Percentiles rank a stretch among this genome's conserved stretches.
These are phyloP conservation scores for Porites evermanni DNA, from an alignment of 92 coral and sea anemone species.

Conservation along the genomic window DNA sequence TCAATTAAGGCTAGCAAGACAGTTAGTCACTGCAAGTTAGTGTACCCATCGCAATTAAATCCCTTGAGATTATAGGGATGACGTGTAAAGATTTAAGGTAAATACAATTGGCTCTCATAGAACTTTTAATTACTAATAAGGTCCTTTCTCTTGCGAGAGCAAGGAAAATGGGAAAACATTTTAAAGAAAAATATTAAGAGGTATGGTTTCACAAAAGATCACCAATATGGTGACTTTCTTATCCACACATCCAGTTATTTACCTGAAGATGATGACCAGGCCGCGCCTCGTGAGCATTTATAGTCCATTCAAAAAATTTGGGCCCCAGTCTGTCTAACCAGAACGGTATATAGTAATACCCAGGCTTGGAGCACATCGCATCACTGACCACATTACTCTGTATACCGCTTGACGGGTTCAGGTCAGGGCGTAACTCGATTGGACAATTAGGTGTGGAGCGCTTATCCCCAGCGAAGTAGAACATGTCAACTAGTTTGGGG, in stretches of 20 bases:
- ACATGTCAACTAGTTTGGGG: slow-evolving; percentile 66
- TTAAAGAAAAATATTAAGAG: too few species aligned
- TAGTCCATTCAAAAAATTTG: slow-evolving; percentile 72
- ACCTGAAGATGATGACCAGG: slow-evolving; percentile 84
- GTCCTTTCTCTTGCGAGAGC: too few species aligned
- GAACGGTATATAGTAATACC: slow-evolving; percentile 66
- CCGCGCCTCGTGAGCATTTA: slow-evolving; percentile 75
- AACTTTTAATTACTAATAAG: too few species aligned
- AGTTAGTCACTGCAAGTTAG: too few species aligned
- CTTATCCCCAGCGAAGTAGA: slow-evolving; percentile 68
- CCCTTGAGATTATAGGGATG: too few species aligned
- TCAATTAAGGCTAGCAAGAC: too few species aligned
- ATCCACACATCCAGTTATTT: neutral
- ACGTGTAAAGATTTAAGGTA: too few species aligned
- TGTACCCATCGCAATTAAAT: too few species aligned
- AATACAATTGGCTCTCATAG: too few species aligned
- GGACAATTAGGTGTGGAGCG: slow-evolving; percentile 81
- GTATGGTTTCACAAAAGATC: too few species aligned
- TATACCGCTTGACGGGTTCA: slow-evolving; percentile 70
- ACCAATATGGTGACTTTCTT: neutral
- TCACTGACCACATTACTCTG: slow-evolving; percentile 55
- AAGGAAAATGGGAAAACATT: too few species aligned
- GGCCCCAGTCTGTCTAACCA: slow-evolving; percentile 68
- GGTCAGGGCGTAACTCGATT: slow-evolving; percentile 57
- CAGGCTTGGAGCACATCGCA: slow-evolving; percentile 35